Base-by-base conservation (phyloP, 2,888 invertebrate genomes). In the Lordiphosa andalusiaca region DNA sequence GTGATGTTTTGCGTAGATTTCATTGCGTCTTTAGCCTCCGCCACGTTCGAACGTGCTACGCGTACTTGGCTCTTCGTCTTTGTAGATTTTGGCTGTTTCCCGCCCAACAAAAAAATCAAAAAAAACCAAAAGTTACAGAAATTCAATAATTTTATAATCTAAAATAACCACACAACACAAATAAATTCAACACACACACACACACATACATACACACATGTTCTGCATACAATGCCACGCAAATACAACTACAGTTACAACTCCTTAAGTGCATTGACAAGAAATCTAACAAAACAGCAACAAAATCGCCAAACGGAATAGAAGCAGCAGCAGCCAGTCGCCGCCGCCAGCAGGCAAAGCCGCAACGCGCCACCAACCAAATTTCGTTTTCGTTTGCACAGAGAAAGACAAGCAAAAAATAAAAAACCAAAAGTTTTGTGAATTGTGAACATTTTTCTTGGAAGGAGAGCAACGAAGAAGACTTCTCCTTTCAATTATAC, bases 81-180 rank as follows among this genome's bases (percentile, higher is more conserved):
- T 75, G 83, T 82, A 67, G 69, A 70, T 63, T 84, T 82, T 65
- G 73, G 48, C 78, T 84, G 77, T 77, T 77, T 77, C 78, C 78
- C 78, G 84, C 61, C 67, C 62, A 30, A 67, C 52, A 69, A 67
- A 47, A 46, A 53, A 61, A 50, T 38, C 38, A 54, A 12, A 23
- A 39, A 47, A 53, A 37, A 35, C 21, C 33, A 41, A 41, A 41
- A 9, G 46, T 23, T 16, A 42, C 37, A 39, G 33, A 33, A 33
- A 33, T 25, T 49, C 49, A 33, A 44, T 33, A 33, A 44, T 44
- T 44, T 33, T 16, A 33, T 25, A 25, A 44, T 33, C 33, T 23
- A 3, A 44, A 44, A 33, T 16, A 33, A 33, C 30, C 44, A 30
- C 30, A 30, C 13, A 13, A 44, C 30, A 30, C 13, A 21, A 10